Conservation (phyloP, 2,113 vertebrate species). For the Siphamia tubifer region DNA sequence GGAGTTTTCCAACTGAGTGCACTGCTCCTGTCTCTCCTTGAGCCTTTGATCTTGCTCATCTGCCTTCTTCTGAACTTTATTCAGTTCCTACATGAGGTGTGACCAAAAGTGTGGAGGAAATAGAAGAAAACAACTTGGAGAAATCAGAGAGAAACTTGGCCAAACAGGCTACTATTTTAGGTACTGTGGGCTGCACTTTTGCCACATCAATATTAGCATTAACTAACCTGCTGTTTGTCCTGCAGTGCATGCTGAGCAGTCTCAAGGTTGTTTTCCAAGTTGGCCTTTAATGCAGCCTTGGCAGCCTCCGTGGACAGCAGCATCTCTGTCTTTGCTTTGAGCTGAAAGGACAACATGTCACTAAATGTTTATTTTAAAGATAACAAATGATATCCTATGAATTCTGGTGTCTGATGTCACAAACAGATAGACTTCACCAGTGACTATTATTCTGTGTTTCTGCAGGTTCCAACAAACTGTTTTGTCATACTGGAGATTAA, state of each 20-base stretch:
- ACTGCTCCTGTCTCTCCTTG: constrained; percentile 88
- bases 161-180: neutral
- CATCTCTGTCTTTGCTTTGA: constrained; percentile 97
- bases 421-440: no score
- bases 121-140: neutral
- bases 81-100: constrained; percentile 84
- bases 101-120: neutral
- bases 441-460: no score
- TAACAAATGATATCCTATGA: no score
- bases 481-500: neutral
- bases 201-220: neutral
- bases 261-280: constrained; percentile 95
- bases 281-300: constrained; percentile 91
- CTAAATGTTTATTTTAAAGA: no score
- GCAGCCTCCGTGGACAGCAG: constrained; percentile 93
- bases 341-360: constrained; percentile 78
- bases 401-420: no score
- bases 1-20: constrained; percentile 85
- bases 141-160: neutral
- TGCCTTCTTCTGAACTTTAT: constrained; percentile 84
- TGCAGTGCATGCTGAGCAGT: constrained; percentile 94
- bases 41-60: constrained; percentile 86
- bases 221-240: constrained; percentile 93
- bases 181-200: neutral
- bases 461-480: neutral